These are phyloP conservation scores for Acleris holmiana DNA, from an alignment of 2,888 invertebrate species.

Conservation along the genomic window DNA sequence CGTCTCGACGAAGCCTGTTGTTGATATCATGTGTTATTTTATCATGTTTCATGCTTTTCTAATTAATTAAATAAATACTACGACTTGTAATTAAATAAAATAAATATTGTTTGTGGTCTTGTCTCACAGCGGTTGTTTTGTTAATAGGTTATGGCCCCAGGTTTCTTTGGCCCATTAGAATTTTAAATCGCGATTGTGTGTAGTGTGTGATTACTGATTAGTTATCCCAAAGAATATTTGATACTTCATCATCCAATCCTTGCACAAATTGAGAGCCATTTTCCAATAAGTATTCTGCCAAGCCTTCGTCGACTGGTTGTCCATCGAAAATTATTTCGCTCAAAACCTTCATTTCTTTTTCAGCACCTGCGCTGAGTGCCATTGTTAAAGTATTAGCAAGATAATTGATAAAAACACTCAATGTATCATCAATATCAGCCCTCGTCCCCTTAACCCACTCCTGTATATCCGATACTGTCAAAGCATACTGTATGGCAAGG, in stretches of 20 bases:
- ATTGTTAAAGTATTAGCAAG: conserved; percentile 43
- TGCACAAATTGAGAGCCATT: conserved; percentile 50
- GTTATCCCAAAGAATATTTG: not conserved
- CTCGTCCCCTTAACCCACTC: conserved; percentile 41
- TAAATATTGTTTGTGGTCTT: too few relatives aligned
- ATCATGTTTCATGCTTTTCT: too few relatives aligned
- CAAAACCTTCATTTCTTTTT: conserved; percentile 50
- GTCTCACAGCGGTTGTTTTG: too few relatives aligned
- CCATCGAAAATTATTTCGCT: conserved; percentile 48
- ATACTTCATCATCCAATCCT: not conserved
- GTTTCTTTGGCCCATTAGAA: too few relatives aligned
- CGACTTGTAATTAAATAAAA: too few relatives aligned
- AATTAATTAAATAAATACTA: too few relatives aligned
- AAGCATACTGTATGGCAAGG: conserved; percentile 44
- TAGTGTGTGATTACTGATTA: too few relatives aligned
- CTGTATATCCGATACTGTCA: conserved; percentile 41
- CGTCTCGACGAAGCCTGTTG: too few relatives aligned
- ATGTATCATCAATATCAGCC: conserved; percentile 40
- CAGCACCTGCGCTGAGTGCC: conserved; percentile 44
- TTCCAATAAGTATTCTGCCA: conserved; percentile 45
- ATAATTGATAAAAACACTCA: conserved; percentile 45
- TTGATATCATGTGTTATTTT: too few relatives aligned
- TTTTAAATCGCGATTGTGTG: too few relatives aligned
- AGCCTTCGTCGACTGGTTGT: conserved; percentile 33
- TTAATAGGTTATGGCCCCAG: too few relatives aligned